Percentiles rank a stretch among this genome's conserved stretches.
These are phyloP conservation scores for Pammene aurita DNA, from an alignment of 2,888 invertebrate species.

Conservation along the genomic window DNA sequence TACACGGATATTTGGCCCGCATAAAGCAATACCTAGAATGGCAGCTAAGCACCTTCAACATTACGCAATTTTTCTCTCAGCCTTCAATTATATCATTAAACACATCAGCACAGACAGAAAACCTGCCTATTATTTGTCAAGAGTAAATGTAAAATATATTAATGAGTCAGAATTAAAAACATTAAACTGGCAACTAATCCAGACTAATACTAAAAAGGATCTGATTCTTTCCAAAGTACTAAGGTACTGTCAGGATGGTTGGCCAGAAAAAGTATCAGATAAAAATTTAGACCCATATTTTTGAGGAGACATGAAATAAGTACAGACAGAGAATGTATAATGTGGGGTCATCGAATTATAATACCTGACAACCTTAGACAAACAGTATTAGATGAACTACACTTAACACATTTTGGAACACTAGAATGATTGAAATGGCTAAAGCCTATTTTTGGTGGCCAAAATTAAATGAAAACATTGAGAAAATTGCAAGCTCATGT, in stretches of 20 bases:
- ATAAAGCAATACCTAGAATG: no score
- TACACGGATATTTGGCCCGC: no score
- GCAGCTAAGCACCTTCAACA: no score
- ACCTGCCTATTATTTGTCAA: constrained; percentile 22
- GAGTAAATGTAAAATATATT: neutral
- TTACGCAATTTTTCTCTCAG: no score
- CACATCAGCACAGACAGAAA: no score
- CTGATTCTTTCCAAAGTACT: no score
- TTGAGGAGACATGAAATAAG: neutral
- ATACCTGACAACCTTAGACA: neutral
- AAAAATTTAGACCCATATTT: neutral
- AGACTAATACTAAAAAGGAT: neutral
- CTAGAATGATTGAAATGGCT: constrained; percentile 6
- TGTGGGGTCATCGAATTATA: constrained; percentile 9
- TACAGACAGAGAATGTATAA: constrained; percentile 2
- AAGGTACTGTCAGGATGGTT: no score
- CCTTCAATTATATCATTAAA: no score
- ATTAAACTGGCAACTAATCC: constrained; percentile 10
- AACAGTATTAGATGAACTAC: neutral
- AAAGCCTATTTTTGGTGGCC: constrained; percentile 2
- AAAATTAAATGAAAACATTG: no score
- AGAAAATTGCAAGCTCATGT: no score
- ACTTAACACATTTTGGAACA: constrained; percentile 9
- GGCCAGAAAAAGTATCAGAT: no score
- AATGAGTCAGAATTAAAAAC: constrained; percentile 2